phyloP scores from a whole-genome alignment of 2,113 vertebrate genomes.

The Cygnus buccinator region DNA sequence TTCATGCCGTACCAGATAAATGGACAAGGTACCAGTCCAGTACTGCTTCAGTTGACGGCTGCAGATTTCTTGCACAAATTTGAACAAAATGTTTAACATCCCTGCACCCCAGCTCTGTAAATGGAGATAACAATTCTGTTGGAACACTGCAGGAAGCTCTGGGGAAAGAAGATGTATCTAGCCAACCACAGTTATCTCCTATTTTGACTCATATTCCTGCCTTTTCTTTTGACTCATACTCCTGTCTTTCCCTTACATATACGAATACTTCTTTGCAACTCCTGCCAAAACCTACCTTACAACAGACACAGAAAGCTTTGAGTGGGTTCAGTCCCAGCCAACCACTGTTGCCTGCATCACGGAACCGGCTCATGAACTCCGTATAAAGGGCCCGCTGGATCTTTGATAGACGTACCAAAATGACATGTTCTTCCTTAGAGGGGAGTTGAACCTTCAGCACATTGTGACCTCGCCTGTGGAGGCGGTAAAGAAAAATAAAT shows the following conservation, averaged over 20 bases:
- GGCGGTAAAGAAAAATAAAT: not conserved
- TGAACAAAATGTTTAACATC: not conserved
- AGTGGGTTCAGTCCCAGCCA: slow-evolving; percentile 98
- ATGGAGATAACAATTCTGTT: not conserved
- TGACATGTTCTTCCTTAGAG: slow-evolving; percentile 93
- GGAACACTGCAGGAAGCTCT: not conserved
- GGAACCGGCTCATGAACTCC: slow-evolving; percentile 97
- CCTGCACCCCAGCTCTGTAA: not conserved
- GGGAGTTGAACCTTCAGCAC: slow-evolving; percentile 93
- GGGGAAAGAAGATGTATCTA: not conserved
- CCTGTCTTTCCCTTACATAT: not conserved
- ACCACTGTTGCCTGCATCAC: slow-evolving; percentile 94
- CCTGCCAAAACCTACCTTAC: slow-evolving; percentile 85
- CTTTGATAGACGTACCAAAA: slow-evolving; percentile 92
- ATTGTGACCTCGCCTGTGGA: slow-evolving; percentile 90
- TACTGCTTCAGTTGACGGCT: not conserved
- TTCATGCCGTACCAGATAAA: not conserved
- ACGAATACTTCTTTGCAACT: not conserved
- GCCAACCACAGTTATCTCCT: not conserved
- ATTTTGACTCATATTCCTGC: not conserved
- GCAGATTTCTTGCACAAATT: not conserved
- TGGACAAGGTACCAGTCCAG: not conserved
- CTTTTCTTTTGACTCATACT: too few relatives aligned
- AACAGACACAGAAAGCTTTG: slow-evolving; percentile 98
- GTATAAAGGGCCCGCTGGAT: slow-evolving; percentile 94